Evolutionary conservation across 2,888 invertebrate genomes (phyloP).

Genomic region (Lomographa bimaculata): DNA sequence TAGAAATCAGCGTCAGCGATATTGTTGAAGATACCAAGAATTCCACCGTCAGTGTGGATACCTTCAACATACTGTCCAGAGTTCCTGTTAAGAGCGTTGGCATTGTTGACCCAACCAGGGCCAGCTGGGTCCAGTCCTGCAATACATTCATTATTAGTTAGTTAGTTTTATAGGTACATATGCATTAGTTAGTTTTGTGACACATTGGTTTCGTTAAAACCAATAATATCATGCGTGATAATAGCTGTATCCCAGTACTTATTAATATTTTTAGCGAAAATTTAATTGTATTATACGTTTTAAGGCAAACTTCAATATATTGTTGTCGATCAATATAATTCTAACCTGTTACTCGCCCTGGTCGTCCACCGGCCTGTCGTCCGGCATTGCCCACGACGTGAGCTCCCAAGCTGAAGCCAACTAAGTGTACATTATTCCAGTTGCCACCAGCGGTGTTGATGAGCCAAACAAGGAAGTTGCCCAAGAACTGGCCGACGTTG

Average conservation of each 20-base stretch:
- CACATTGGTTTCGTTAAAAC: too few relatives aligned
- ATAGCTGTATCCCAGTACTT: too few relatives aligned
- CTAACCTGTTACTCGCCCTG: constrained; percentile 57
- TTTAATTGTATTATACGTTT: too few relatives aligned
- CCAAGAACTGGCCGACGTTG: constrained; percentile 57
- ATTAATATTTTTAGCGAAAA: too few relatives aligned
- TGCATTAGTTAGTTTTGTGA: too few relatives aligned
- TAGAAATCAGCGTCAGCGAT: constrained; percentile 57
- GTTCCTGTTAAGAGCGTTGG: constrained; percentile 41
- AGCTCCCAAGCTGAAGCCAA: constrained; percentile 76
- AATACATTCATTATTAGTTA: constrained; percentile 1
- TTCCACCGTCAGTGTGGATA: constrained; percentile 60
- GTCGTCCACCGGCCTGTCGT: constrained; percentile 41
- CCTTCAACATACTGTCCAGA: constrained; percentile 56
- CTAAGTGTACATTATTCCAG: constrained; percentile 65
- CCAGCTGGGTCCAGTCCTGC: constrained; percentile 64
- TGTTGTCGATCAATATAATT: too few relatives aligned
- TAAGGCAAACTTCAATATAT: too few relatives aligned
- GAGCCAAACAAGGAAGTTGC: constrained; percentile 67
- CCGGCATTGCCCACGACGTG: constrained; percentile 70
- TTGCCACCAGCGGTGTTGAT: constrained; percentile 59
- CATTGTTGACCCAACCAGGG: constrained; percentile 50
- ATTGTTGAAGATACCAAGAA: constrained; percentile 50
- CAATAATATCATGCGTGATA: too few relatives aligned
- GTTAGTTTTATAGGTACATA: neutral